Conservation (phyloP, 30 jellyfish, hydroid and myxozoan species). For the Pelagia noctiluca region DNA sequence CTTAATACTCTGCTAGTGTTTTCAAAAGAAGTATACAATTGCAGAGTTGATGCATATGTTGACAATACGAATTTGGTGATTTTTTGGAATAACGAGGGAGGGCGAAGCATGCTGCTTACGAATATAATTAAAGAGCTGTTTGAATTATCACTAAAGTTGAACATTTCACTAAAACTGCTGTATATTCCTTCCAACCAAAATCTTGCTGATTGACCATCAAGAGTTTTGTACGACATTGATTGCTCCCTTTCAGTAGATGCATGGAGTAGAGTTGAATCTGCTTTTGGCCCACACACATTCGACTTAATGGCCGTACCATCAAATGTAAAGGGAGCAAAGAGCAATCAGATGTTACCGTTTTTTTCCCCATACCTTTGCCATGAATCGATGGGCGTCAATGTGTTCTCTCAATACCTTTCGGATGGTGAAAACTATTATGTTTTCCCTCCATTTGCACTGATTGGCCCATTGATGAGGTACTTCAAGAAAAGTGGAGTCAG, state of each 20-base stretch:
- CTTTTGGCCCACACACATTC: slow-evolving; percentile 11
- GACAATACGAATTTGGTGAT: background rate
- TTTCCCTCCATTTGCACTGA: background rate
- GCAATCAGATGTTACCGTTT: background rate
- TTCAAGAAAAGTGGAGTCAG: background rate
- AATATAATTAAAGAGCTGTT: background rate
- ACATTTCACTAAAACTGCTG: background rate
- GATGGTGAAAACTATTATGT: background rate
- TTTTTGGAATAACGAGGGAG: slow-evolving; percentile 1
- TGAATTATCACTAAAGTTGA: background rate
- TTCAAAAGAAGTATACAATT: no score
- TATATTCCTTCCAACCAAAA: background rate
- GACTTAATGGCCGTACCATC: no score
- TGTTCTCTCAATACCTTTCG: background rate
- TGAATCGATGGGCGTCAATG: background rate
- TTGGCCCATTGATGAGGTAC: no score
- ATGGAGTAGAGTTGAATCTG: background rate
- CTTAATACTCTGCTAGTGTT: no score
- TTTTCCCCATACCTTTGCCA: background rate
- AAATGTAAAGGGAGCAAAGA: background rate
- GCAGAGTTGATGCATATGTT: no score
- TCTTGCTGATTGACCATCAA: background rate
- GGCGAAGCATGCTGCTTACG: background rate
- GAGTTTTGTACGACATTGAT: background rate
- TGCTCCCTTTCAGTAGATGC: background rate